Base-by-base conservation (phyloP, 2,888 invertebrate genomes). In the Ptycholaimellus sp. region DNA sequence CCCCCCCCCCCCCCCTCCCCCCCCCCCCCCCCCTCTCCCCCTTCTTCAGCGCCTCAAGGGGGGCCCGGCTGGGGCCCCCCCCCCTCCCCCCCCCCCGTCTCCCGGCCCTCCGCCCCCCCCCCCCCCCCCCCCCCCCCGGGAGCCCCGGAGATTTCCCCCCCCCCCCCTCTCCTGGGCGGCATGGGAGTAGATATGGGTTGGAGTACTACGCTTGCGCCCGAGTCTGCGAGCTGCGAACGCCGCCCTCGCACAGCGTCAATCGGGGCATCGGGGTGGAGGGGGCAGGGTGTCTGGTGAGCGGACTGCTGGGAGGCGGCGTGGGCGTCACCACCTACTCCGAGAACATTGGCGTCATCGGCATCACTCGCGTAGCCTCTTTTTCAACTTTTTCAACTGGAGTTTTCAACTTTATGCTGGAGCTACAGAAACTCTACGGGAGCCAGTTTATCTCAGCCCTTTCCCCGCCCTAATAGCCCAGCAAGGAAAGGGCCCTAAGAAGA, bases 271-370 rank as follows among this genome's bases (percentile, higher is more conserved):
- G 73, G 25, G 72, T 76, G 1, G 81, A 82, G 59, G 81, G 80
- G 0, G 59, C 80, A 13, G 53, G 53, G n/a, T 77, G 78, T 1
- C 64, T 79, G 39, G 60, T 82, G 30, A 77, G 78, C 0, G 81
- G 80, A 0, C 66, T 79, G 3, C 76, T 77, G 72, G 82, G 81
- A 7, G 71, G 75, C 21, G 79, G 78, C 1, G 78, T 77, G 51
- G 80, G 79, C 1, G 78, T 79, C 33, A 81, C 80, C 47, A 80
- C 80, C 3, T 81, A 81, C 54, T 77, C 78, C 35, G 79, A 80
- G 57, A 81, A 81, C 57, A 78, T 82, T 30, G 81, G 80, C 1
- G 78, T 79, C 2, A 80, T 82, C 44, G 79, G 79, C 23, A 74
- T 79, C 2, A 79, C 78, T 2, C 74, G 75, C 66, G 76, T 75